phyloP scores from a whole-genome alignment of 2,888 invertebrate species.

The Synergus umbraculus region DNA sequence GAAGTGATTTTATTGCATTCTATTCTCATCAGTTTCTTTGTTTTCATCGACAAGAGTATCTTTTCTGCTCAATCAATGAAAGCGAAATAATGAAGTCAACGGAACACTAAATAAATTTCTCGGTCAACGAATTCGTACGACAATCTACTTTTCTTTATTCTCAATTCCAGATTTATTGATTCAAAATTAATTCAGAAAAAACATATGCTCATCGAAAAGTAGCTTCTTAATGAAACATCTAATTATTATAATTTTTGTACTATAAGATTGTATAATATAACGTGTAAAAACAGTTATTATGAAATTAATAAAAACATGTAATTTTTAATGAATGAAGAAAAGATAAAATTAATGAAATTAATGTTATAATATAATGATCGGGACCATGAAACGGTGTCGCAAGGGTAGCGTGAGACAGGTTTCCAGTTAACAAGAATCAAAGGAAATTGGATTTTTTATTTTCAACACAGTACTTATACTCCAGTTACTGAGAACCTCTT shows the following conservation, averaged over 20 bases:
- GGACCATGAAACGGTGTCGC: not conserved
- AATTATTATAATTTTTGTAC: too few relatives aligned
- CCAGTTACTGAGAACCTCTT: slow-evolving; percentile 18
- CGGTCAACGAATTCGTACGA: slow-evolving; percentile 30
- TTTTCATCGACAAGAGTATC: not conserved
- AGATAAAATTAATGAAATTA: not conserved
- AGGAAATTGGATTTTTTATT: slow-evolving; percentile 1
- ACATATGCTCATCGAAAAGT: too few relatives aligned
- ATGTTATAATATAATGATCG: not conserved
- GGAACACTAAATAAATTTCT: slow-evolving; percentile 11
- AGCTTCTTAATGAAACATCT: too few relatives aligned
- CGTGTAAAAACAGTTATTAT: too few relatives aligned
- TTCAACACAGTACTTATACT: slow-evolving; percentile 22
- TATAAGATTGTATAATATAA: too few relatives aligned
- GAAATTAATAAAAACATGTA: not conserved
- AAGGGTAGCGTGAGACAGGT: not conserved
- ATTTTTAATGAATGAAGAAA: not conserved
- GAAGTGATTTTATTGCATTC: too few relatives aligned
- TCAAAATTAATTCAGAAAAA: not conserved
- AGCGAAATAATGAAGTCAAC: slow-evolving; percentile 27
- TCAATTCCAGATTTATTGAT: not conserved
- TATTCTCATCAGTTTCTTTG: not conserved
- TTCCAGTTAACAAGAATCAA: slow-evolving; percentile 2
- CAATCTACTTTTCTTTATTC: not conserved
- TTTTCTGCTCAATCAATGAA: slow-evolving; percentile 31